phyloP scores from a whole-genome alignment of 1,140 invertebrate genomes.

The Magallana gigas region DNA sequence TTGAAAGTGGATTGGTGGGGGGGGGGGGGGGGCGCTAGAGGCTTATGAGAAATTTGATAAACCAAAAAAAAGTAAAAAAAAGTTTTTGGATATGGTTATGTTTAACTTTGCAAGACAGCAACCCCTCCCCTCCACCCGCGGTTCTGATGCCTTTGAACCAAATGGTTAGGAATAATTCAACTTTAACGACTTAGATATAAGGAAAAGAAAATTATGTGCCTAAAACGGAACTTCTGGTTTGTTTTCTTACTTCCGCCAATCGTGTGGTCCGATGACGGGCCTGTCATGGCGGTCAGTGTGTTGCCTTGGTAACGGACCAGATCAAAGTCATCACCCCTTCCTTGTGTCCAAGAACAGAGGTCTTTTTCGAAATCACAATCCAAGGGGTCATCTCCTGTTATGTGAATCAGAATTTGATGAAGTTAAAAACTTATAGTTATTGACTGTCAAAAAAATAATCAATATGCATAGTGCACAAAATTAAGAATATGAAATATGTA shows the following conservation, averaged over 20 bases:
- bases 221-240: too few species aligned
- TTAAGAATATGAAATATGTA: too few species aligned
- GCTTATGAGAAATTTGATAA: too few species aligned
- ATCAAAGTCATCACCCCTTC: slow-evolving; percentile 71
- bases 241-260: slow-evolving; percentile 13
- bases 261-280: slow-evolving; percentile 76
- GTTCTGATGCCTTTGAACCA: not conserved
- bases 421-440: not conserved
- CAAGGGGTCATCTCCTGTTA: not conserved
- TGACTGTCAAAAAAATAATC: not conserved
- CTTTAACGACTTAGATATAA: not conserved
- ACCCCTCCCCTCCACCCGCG: too few species aligned
- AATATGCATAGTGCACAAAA: too few species aligned
- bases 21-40: too few species aligned
- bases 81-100: too few species aligned
- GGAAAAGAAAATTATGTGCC: not conserved
- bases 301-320: slow-evolving; percentile 65
- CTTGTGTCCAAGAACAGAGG: slow-evolving; percentile 69
- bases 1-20: too few species aligned
- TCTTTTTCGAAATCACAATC: slow-evolving; percentile 73
- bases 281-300: slow-evolving; percentile 64
- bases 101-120: too few species aligned
- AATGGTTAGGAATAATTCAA: not conserved
- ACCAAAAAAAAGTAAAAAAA: too few species aligned
- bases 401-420: too few species aligned